phyloP scores from a whole-genome alignment of 2,797 vertebrate species.

The Danio kyathit region DNA sequence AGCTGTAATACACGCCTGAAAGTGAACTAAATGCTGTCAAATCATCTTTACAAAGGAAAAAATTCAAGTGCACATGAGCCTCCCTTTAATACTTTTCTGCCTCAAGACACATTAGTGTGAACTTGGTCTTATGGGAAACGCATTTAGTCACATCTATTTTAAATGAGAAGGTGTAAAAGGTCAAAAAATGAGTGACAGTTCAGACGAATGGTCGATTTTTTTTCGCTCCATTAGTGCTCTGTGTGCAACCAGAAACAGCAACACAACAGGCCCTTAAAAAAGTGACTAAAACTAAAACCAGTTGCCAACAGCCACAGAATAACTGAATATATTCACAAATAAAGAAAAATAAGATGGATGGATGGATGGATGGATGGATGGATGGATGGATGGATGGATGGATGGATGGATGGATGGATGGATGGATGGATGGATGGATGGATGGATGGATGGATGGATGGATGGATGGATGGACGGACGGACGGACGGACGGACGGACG shows the following conservation, averaged over 20 bases:
- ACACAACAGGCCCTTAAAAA: neutral
- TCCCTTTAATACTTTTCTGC: neutral
- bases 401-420: too few relatives aligned
- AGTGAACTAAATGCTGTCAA: neutral
- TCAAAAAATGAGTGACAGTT: slow-evolving; percentile 66
- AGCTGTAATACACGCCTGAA: neutral
- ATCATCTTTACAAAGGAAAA: neutral
- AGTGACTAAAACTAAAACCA: too few relatives aligned
- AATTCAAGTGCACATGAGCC: neutral
- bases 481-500: too few relatives aligned
- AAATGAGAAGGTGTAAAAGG: neutral
- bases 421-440: too few relatives aligned
- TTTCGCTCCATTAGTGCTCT: slow-evolving; percentile 65
- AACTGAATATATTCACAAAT: too few relatives aligned
- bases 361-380: too few relatives aligned
- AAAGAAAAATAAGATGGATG: too few relatives aligned
- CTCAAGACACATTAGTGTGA: neutral
- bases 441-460: too few relatives aligned
- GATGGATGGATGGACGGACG: too few relatives aligned
- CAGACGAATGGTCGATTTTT: slow-evolving; percentile 52
- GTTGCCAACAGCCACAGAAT: too few relatives aligned
- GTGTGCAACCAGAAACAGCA: neutral
- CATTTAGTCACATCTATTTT: slow-evolving; percentile 57
- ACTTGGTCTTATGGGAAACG: neutral
- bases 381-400: too few relatives aligned